Base-by-base conservation (phyloP, 2,113 vertebrate genomes). In the Gavia stellata region DNA sequence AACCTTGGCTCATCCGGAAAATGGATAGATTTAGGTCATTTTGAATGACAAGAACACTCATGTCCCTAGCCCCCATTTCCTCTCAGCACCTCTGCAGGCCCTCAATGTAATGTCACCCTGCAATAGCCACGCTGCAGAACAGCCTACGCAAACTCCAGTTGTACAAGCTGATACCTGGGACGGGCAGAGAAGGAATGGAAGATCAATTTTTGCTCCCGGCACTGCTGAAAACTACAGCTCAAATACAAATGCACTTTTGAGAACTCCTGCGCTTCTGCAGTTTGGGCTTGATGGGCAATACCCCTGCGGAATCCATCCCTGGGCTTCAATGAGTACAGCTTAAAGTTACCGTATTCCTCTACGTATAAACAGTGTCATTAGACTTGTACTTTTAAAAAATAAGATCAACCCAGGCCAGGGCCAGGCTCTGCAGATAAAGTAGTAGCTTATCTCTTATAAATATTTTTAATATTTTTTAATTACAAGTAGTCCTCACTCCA, bases 381-480 rank as follows among this genome's bases (percentile, higher is more conserved):
- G 93, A 97, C 90, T 96, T 97, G 96, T 96, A 97, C 90, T 97
- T 97, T 96, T 91, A 87, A 97, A 98, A 98, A 98, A 96, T 96
- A 97, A 47, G 70, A 96, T 96, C 91, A 97, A 97, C 84, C 87
- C 71, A 98, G 93, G 81, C 94, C 94, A 79, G 96, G 94, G 87
- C 83, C 94, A 97, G 94, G 95, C 95, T 97, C 95, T 98, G 88
- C 96, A 97, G 96, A 97, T 98, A 98, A 97, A 97, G 95, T 94
- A 97, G 91, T 97, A 95, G 80, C 52, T 93, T 96, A 95, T 97
- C 88, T 97, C 95, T 97, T 97, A 98, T 97, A 98, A 98, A 98
- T 98, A 98, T 96, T 97, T 96, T 96, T 79, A 91, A 86, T 91
- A 74, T 86, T 91, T 93, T 97, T 97, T 97, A 98, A 97, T 98